Percentiles rank a stretch among this genome's conserved stretches.
Evolutionary conservation across 2,113 vertebrate species (phyloP).

Genomic region (Piprites chloris): DNA sequence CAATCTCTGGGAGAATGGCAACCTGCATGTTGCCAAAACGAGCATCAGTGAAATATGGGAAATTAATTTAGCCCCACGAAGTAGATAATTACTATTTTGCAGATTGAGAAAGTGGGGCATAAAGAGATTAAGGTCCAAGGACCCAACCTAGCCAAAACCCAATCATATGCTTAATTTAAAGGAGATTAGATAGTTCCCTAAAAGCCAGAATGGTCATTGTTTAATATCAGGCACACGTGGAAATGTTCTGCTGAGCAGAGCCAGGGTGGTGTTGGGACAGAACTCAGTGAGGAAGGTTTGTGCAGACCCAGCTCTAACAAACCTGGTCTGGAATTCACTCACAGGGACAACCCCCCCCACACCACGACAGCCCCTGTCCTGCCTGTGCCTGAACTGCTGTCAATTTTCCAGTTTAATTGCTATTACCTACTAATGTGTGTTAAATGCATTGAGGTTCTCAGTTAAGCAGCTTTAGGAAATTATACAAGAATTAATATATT

Average conservation of each 20-base stretch:
- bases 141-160: conserved; percentile 38
- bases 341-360: accelerated
- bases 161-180: conserved; percentile 62
- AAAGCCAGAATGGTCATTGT: neutral
- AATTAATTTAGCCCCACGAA: conserved; percentile 47
- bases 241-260: neutral
- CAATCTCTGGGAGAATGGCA: neutral
- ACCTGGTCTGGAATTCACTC: neutral
- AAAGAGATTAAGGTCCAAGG: conserved; percentile 51
- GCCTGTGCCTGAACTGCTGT: neutral
- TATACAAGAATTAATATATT: neutral
- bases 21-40: neutral
- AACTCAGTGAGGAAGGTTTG: neutral
- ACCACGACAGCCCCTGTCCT: accelerated
- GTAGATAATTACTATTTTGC: conserved; percentile 54
- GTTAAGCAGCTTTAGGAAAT: neutral
- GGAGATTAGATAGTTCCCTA: conserved; percentile 35
- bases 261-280: neutral
- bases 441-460: neutral
- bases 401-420: neutral
- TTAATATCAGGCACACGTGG: neutral
- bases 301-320: neutral
- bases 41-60: conserved; percentile 1
- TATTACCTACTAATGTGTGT: neutral
- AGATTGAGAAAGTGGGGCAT: conserved; percentile 53